These are phyloP conservation scores for Buceros bicornis DNA, from an alignment of 2,797 vertebrate species.

Conservation along the genomic window DNA sequence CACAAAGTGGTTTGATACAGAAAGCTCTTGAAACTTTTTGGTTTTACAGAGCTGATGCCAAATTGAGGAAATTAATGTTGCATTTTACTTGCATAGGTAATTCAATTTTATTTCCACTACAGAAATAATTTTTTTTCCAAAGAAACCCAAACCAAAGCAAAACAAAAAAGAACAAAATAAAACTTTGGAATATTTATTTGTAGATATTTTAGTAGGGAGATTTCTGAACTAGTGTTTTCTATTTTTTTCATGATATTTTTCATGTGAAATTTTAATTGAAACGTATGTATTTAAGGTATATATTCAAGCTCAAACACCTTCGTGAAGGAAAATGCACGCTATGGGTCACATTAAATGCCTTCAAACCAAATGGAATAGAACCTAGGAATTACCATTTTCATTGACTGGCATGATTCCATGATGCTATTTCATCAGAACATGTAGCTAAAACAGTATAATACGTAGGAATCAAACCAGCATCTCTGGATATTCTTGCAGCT, in stretches of 20 bases:
- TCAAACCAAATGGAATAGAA: neutral
- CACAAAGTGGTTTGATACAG: neutral
- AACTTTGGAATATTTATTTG: neutral
- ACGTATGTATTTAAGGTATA: neutral
- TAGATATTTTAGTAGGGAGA: neutral
- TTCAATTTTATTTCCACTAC: neutral
- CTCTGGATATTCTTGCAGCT: neutral
- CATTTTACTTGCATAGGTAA: neutral
- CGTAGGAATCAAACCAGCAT: neutral
- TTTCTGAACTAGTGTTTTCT: neutral
- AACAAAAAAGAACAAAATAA: neutral
- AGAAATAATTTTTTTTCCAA: neutral
- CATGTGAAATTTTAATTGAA: neutral
- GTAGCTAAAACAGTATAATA: neutral
- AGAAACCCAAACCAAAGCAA: accelerated
- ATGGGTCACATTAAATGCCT: neutral
- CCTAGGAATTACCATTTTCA: neutral
- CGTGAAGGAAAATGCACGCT: neutral
- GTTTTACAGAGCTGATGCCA: neutral
- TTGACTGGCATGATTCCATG: neutral
- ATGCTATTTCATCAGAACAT: neutral
- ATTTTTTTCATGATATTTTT: neutral
- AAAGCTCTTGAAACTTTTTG: neutral
- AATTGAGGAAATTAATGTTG: accelerated
- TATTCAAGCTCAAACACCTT: neutral